Evolutionary conservation across 2,113 vertebrate genomes (phyloP).

Genomic region (Erythrolamprus reginae): DNA sequence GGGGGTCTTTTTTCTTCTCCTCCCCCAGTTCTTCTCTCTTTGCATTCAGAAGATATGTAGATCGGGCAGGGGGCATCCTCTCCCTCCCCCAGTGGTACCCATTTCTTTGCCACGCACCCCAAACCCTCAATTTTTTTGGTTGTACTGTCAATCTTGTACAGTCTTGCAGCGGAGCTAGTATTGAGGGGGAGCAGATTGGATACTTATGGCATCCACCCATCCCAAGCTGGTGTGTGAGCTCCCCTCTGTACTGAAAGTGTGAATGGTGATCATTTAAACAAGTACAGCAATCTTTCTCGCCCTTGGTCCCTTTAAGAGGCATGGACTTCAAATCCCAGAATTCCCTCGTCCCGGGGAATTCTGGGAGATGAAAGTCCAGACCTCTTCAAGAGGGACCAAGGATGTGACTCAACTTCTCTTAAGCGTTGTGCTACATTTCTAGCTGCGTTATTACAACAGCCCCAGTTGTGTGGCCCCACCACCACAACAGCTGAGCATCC

Average conservation of each 20-base stretch:
- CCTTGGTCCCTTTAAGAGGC: neutral
- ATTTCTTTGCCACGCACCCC: neutral
- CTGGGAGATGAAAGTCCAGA: neutral
- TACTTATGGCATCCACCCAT: neutral
- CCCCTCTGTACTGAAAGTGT: neutral
- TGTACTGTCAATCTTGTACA: constrained; percentile 43
- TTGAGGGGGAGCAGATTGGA: neutral
- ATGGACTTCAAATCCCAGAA: neutral
- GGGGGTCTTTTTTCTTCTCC: constrained; percentile 71
- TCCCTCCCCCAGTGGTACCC: neutral
- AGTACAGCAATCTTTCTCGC: neutral
- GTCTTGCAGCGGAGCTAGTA: constrained; percentile 34
- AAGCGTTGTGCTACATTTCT: neutral
- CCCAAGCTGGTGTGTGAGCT: neutral
- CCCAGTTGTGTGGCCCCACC: neutral
- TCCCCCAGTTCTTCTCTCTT: neutral
- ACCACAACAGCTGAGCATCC: neutral
- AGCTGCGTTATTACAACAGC: neutral
- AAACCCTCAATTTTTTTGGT: neutral
- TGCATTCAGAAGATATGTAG: neutral
- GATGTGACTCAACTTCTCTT: neutral
- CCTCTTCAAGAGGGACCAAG: neutral
- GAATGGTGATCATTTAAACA: neutral
- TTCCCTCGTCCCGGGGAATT: neutral
- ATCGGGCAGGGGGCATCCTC: neutral